Percentiles rank a stretch among this genome's conserved stretches.
Conservation (phyloP, 35 echinoderm and acorn worm genomes). For the Strongylocentrotus purpuratus region DNA sequence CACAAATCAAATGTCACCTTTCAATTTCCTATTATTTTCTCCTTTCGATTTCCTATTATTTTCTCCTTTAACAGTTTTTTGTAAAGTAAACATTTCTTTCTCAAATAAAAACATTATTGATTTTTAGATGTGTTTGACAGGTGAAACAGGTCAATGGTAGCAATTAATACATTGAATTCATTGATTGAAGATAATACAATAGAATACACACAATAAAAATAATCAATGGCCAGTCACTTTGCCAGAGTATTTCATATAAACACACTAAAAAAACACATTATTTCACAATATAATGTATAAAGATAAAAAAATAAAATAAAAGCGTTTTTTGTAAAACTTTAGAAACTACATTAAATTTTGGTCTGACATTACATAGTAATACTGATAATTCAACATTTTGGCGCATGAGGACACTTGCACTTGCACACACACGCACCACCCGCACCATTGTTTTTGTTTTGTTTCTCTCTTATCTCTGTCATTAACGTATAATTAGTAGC, state of each 20-base stretch:
- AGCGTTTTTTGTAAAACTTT: no score
- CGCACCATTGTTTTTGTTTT: no score
- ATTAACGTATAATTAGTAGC: no score
- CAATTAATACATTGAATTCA: background rate
- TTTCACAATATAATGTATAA: no score
- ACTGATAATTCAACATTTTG: no score
- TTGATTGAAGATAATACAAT: constrained; percentile 12
- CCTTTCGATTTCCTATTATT: background rate
- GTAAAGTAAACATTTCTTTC: background rate
- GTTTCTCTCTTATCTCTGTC: no score
- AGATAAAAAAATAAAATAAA: no score
- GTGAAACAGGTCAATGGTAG: background rate
- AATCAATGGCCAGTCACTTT: background rate
- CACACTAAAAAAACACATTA: no score
- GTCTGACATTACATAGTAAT: no score
- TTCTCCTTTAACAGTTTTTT: background rate
- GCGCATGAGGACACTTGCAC: no score
- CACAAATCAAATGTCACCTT: background rate
- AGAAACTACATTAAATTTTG: no score
- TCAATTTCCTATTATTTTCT: background rate
- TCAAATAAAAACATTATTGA: background rate
- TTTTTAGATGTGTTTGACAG: background rate
- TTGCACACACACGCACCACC: no score
- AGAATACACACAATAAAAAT: background rate
- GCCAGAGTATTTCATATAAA: background rate